Evolutionary conservation across 2,797 vertebrate genomes (phyloP).

Genomic region (Cuniculus paca): DNA sequence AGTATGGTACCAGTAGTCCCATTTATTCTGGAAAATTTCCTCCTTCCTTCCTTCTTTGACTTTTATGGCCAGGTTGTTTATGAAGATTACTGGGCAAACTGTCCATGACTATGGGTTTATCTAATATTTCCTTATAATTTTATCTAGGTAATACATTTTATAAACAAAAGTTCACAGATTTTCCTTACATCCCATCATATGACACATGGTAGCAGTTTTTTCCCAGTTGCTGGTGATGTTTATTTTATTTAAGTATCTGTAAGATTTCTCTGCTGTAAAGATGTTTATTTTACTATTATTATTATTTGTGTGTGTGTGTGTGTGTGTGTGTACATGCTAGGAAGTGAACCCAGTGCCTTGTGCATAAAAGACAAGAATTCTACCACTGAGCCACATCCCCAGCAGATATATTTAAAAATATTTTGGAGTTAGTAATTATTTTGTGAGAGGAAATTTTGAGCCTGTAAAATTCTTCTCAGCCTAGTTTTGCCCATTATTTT

Average conservation of each 20-base stretch:
- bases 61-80: neutral
- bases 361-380: neutral
- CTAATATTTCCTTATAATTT: constrained; percentile 33
- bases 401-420: neutral
- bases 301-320: too few relatives aligned
- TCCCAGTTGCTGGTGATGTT: neutral
- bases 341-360: neutral
- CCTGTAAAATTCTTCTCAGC: neutral
- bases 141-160: neutral
- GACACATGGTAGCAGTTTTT: neutral
- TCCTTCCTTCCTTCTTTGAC: constrained; percentile 10
- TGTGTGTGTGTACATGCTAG: too few relatives aligned
- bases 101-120: constrained; percentile 26
- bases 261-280: neutral
- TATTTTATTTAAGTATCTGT: neutral
- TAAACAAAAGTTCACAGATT: neutral
- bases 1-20: neutral
- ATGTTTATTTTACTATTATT: neutral
- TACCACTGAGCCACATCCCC: neutral
- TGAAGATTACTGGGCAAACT: constrained; percentile 43
- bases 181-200: neutral
- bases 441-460: constrained; percentile 8
- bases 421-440: constrained; percentile 52
- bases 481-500: neutral
- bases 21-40: neutral